Evolutionary conservation across 2,797 vertebrate genomes (phyloP).

Genomic region (Semotilus atromaculatus): DNA sequence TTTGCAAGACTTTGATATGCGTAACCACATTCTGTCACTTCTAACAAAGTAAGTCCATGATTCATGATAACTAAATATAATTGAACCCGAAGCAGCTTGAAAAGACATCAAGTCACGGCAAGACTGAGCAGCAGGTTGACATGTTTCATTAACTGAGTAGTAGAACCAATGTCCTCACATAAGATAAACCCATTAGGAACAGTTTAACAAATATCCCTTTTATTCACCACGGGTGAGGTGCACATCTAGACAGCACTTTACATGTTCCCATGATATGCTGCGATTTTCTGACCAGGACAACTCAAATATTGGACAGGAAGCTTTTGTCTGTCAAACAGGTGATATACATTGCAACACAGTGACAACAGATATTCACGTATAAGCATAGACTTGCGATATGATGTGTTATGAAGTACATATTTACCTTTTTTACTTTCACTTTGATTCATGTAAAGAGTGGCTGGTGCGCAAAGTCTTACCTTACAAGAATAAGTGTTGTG

Average conservation of each 20-base stretch:
- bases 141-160: slow-evolving; percentile 36
- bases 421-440: slow-evolving; percentile 31
- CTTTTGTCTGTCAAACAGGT: slow-evolving; percentile 33
- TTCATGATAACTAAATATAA: slow-evolving; percentile 38
- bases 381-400: neutral
- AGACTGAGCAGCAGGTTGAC: slow-evolving; percentile 10
- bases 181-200: neutral
- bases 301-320: neutral
- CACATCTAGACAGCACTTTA: neutral
- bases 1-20: neutral
- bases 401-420: neutral
- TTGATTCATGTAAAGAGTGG: slow-evolving; percentile 1
- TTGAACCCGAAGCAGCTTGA: slow-evolving; percentile 34
- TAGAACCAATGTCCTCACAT: neutral
- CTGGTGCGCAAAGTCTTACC: slow-evolving; percentile 75
- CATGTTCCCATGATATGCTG: neutral
- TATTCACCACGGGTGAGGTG: neutral
- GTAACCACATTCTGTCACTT: neutral
- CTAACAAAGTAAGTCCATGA: slow-evolving; percentile 14
- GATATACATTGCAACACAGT: neutral
- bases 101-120: slow-evolving; percentile 34
- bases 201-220: neutral
- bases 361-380: neutral
- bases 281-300: neutral
- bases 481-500: slow-evolving; percentile 97